A percentile compares a stretch with the other conserved stretches of the same genome.
phyloP scores from a whole-genome alignment of 1,140 invertebrate species.

The Cylas formicarius region DNA sequence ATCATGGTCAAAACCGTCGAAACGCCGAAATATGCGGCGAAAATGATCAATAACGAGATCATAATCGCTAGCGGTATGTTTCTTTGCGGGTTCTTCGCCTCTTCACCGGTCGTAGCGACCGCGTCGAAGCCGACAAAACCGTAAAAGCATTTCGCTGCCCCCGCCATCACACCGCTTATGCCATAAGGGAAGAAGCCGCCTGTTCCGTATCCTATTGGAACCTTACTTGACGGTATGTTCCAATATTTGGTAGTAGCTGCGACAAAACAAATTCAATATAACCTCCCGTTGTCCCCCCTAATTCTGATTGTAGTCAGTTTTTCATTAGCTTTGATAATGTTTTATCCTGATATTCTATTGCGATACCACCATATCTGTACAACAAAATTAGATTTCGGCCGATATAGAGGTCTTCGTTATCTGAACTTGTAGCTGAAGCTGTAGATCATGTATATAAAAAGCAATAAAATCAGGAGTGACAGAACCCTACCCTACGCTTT shows the following conservation, averaged over 20 bases:
- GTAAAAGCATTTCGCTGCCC: slow-evolving; percentile 88
- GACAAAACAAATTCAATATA: neutral
- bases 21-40: slow-evolving; percentile 78
- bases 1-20: slow-evolving; percentile 86
- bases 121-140: slow-evolving; percentile 90
- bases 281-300: too few species aligned
- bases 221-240: slow-evolving; percentile 46
- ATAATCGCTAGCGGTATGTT: slow-evolving; percentile 84
- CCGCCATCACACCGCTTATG: slow-evolving; percentile 68
- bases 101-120: slow-evolving; percentile 78
- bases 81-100: slow-evolving; percentile 81
- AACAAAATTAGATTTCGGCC: too few species aligned
- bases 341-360: too few species aligned
- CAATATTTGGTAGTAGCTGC: slow-evolving; percentile 60
- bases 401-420: too few species aligned
- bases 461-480: too few species aligned
- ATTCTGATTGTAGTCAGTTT: too few species aligned
- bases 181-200: slow-evolving; percentile 86
- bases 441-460: too few species aligned
- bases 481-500: too few species aligned
- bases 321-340: too few species aligned
- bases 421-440: too few species aligned
- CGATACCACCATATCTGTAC: too few species aligned
- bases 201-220: slow-evolving; percentile 48
- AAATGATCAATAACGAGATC: slow-evolving; percentile 70